These are phyloP conservation scores for Ageneiosus marmoratus DNA, from an alignment of 2,113 vertebrate genomes.

Conservation along the genomic window DNA sequence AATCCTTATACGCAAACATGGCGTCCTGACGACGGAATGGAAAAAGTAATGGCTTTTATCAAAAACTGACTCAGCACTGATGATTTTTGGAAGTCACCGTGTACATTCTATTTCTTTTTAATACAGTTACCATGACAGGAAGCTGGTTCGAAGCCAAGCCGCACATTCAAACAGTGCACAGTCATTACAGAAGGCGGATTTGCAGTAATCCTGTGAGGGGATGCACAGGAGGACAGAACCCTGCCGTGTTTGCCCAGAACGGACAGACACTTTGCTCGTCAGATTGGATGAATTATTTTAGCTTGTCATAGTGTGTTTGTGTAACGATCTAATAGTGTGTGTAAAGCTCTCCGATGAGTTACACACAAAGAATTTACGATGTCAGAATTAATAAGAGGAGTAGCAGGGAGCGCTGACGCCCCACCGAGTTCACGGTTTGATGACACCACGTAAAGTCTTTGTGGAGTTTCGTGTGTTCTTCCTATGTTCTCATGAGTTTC, in stretches of 20 bases:
- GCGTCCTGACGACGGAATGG: conserved; percentile 23
- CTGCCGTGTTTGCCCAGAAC: conserved; percentile 38
- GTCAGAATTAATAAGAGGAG: neutral
- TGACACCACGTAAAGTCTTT: neutral
- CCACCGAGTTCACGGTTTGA: neutral
- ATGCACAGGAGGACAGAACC: conserved; percentile 28
- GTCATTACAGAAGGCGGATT: conserved; percentile 48
- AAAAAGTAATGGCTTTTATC: conserved; percentile 38
- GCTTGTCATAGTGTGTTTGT: conserved; percentile 8
- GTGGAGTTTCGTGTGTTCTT: neutral
- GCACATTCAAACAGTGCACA: conserved; percentile 23
- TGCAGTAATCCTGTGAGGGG: conserved; percentile 47
- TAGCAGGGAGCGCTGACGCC: neutral
- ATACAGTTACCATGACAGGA: conserved; percentile 23
- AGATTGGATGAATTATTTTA: conserved; percentile 30
- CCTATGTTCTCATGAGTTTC: neutral
- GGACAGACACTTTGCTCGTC: conserved; percentile 41
- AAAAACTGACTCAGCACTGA: conserved; percentile 38
- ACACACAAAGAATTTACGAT: conserved; percentile 13
- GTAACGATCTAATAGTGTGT: conserved; percentile 3
- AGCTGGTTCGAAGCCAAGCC: conserved; percentile 24
- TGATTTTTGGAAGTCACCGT: conserved; percentile 36
- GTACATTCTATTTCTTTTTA: conserved; percentile 38
- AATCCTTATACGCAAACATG: conserved; percentile 29
- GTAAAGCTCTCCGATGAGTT: neutral